Base-by-base conservation (phyloP, 2,113 vertebrate genomes). In the Erinaceus europaeus region DNA sequence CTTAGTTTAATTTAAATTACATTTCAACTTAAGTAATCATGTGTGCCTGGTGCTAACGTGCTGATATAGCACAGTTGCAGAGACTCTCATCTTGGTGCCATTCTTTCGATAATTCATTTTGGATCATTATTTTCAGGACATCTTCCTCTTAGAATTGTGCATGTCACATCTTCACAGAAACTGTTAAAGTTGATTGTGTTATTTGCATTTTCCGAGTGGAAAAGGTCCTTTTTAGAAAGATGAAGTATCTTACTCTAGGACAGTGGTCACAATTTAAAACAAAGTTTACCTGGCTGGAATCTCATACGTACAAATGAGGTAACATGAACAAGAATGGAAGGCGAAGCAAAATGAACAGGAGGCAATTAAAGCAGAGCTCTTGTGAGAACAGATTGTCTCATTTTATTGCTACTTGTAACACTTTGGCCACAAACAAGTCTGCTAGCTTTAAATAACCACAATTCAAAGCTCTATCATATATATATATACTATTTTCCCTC, bases 351-450 rank as follows among this genome's bases (percentile, higher is more conserved):
- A 84, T 15, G 14, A 20, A 71, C 12, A 9, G 18, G 61, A 76
- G 86, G 44, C 55, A 61, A 84, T 83, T 61, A 86, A 86, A 74
- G 74, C 55, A 67, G 36, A 40, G 80, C 46, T 88, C 55, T 50
- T 38, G 32, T 90, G 85, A 80, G 13, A 91, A 48, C 64, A 38
- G 83, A 59, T 74, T 75, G 32, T 78, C 81, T 89, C 76, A 93
- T 91, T 92, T 94, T 95, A 81, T 76, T 95, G 90, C 67, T 93
- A 92, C 88, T 80, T 46, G 29, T 62, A 92, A 93, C 90, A 81
- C 36, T 72, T 91, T 93, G 82, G 81, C 74, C 42, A 61, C 36
- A 75, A 57, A 13, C 86, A 91, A 84, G 73, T 68, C 62, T 62
- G 91, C 86, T 71, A 67, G 71, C 91, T 89, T 86, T 84, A 91